Conservation (phyloP, 2,113 vertebrate genomes). For the Ophiodon elongatus region DNA sequence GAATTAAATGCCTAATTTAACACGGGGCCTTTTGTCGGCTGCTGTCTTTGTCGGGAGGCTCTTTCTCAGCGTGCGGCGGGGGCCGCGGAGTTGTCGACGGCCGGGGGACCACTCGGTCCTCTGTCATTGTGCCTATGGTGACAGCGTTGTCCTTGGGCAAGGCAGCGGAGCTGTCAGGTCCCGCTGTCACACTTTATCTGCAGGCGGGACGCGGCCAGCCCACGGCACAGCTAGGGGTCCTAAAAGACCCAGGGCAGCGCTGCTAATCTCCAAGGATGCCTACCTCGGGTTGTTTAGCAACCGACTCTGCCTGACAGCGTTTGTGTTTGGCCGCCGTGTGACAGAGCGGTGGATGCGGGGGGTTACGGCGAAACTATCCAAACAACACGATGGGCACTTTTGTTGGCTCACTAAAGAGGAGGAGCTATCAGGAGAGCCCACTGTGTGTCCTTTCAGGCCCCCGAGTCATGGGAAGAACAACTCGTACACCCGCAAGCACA, state of each 20-base stretch:
- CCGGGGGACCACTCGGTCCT: conserved; percentile 63
- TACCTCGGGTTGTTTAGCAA: conserved; percentile 82
- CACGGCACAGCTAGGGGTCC: conserved; percentile 81
- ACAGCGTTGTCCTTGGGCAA: conserved; percentile 80
- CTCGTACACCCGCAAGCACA: neutral
- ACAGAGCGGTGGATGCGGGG: conserved; percentile 49
- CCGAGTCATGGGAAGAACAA: conserved; percentile 53
- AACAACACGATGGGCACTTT: conserved; percentile 75
- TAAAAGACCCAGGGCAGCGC: conserved; percentile 55
- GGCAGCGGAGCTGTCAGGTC: conserved; percentile 84
- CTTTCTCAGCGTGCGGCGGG: conserved; percentile 77
- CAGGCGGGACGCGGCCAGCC: conserved; percentile 77
- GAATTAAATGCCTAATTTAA: conserved; percentile 87
- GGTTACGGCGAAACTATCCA: conserved; percentile 72
- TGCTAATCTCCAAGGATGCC: conserved; percentile 79
- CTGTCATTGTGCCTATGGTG: conserved; percentile 75
- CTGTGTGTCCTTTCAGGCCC: conserved; percentile 56
- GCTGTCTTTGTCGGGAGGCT: conserved; percentile 71
- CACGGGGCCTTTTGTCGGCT: conserved; percentile 81
- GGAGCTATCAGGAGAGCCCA: conserved; percentile 60
- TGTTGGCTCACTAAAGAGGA: conserved; percentile 66
- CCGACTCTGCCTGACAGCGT: conserved; percentile 54
- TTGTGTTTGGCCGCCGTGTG: conserved; percentile 66
- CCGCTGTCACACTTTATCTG: conserved; percentile 83
- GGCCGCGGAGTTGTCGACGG: conserved; percentile 69